Conservation (phyloP, 2,113 vertebrate species). For the Odocoileus virginianus region DNA sequence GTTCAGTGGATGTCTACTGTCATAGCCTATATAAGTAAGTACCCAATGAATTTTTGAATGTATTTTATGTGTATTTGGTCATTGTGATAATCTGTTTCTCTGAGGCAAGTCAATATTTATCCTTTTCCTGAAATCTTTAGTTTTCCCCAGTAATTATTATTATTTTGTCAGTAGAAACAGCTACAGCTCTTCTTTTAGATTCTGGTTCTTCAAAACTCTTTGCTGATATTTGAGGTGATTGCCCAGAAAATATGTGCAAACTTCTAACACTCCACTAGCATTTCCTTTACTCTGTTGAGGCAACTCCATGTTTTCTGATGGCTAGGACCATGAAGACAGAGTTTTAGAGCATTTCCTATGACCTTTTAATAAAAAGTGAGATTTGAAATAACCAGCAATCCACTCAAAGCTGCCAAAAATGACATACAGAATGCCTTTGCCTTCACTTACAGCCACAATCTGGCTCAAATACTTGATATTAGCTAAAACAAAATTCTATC, state of each 20-base stretch:
- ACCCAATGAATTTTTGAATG: not conserved
- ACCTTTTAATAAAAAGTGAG: constrained; percentile 13
- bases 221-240: not conserved
- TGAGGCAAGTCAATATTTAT: not conserved
- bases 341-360: constrained; percentile 12
- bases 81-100: not conserved
- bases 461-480: not conserved
- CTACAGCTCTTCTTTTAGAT: not conserved
- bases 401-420: constrained; percentile 3
- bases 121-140: not conserved
- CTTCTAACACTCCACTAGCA: not conserved
- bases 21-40: not conserved
- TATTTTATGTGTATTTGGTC: not conserved
- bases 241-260: not conserved
- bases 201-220: not conserved
- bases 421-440: not conserved
- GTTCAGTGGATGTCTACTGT: not conserved
- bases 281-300: not conserved
- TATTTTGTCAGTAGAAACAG: not conserved
- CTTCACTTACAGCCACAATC: not conserved
- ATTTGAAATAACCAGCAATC: not conserved
- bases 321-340: not conserved
- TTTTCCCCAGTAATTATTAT: not conserved
- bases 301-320: not conserved
- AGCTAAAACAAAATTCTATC: constrained; percentile 18